Evolutionary conservation across 53 echinoderm and acorn worm genomes (phyloP), one percentile per base, ranked within the genome.

Genomic region (Actinopyga echinites): DNA sequence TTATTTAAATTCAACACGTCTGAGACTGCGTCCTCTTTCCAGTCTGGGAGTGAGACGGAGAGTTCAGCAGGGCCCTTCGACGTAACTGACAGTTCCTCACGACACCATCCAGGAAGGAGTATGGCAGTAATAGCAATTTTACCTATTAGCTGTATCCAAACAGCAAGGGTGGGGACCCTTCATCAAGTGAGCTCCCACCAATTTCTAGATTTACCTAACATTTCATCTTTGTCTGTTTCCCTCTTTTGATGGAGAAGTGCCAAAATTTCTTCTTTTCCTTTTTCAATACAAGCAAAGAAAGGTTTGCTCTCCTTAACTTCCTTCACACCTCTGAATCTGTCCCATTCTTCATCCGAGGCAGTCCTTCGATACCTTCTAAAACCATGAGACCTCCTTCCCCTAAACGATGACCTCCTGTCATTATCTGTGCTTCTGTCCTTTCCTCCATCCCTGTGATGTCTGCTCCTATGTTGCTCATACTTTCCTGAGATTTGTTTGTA

Each of bases 271-370:
- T 75, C 58, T 52, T 86, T 90, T 1, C 35, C 55, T 53, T 59
- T 57, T 2, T 53, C 56, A 10, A 75, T 59, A 49, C 77, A 19
- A 38, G 69, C 75, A 7, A 90, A 79, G 66, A 94, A 94, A 4
- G 83, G 85, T 53, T 87, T 86, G 33, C 94, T 86, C 82, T 94
- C 94, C 79, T 85, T 86, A 21, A 84, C 65, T 53, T 85, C 87
- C 2, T 29, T 88, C 25, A 88, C 89, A 15, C 89, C 89, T 43
- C 89, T 75, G 22, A 78, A 83, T 77, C 84, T 84, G 56, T 88
- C 89, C 21, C 84, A 78, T 25, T 88, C 84, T 10, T 65, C 61
- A 78, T 54, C 84, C 35, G 59, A 34, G 30, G 60, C 60, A 59
- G 40, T 81, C 22, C 25, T 59, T 61, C 82, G 30, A 54, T 55